A percentile compares a stretch with the other conserved stretches of the same genome.
Evolutionary conservation across 1,140 invertebrate species (phyloP).

Genomic region (Halictus rubicundus): DNA sequence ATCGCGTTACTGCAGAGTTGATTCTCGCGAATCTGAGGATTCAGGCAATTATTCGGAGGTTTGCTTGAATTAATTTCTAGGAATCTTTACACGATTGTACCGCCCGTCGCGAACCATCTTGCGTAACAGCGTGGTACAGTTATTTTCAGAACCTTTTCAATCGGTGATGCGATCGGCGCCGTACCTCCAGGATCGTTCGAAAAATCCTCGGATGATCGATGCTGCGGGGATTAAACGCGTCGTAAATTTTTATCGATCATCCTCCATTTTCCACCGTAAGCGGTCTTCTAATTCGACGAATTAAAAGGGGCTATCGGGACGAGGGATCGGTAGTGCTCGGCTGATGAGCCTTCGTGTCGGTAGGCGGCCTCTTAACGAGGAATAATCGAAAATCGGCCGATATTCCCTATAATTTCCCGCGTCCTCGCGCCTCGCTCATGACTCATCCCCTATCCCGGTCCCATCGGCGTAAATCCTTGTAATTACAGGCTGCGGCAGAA

Average conservation of each 20-base stretch:
- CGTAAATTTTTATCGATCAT: background rate
- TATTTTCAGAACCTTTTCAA: no score
- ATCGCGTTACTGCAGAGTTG: no score
- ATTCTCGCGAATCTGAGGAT: no score
- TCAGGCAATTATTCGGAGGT: no score
- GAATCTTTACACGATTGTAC: no score
- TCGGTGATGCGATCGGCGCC: no score
- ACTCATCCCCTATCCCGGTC: slow-evolving; percentile 30
- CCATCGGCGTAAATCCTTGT: slow-evolving; percentile 37
- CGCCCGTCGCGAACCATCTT: no score
- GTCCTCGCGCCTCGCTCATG: slow-evolving; percentile 38
- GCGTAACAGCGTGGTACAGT: no score
- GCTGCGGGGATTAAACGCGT: no score
- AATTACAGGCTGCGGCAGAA: slow-evolving; percentile 45
- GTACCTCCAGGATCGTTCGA: no score
- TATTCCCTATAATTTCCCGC: slow-evolving; percentile 49
- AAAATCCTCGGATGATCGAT: no score
- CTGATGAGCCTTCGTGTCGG: slow-evolving; percentile 2
- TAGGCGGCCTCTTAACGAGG: slow-evolving; percentile 33
- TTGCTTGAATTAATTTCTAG: no score
- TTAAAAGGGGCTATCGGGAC: slow-evolving; percentile 5
- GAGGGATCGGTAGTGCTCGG: slow-evolving; percentile 2
- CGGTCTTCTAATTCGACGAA: slow-evolving; percentile 20
- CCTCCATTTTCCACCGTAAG: background rate
- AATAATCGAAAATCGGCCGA: slow-evolving; percentile 48